Evolutionary conservation across 2,113 vertebrate species (phyloP), one percentile per base, ranked within the genome.

Genomic region (Maylandia zebra): DNA sequence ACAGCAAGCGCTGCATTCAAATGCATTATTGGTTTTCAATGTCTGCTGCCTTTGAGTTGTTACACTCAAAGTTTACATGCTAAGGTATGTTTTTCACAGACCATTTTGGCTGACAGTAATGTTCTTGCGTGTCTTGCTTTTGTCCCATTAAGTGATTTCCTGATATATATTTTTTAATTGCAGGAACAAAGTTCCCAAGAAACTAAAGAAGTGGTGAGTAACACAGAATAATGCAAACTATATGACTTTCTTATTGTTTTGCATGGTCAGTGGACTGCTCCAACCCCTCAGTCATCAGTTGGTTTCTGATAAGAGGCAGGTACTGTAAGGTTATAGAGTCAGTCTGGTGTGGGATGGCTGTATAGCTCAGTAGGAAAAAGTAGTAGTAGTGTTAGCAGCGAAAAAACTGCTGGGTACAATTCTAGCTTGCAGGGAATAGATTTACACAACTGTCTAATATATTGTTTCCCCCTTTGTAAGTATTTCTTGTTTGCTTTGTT

Each of bases 141-240:
- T 71, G 8, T 71, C 66, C 38, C 8, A 43, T 74, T 48, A 27
- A 87, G 59, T 90, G 61, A 83, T 85, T 50, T 69, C 41, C 55
- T 43, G 4, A 16, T 17, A 10, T 24, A 11, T 64, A 85, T 91
- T 79, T 64, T 27, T 94, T 81, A 24, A 48, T 92, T 91, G 81
- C 92, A 96, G 95, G 93, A 94, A 57, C 93, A 92, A 89, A 91
- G 93, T 83, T 36, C 93, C 80, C 95, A 95, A 88, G 95, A 93
- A 82, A 91, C 27, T 83, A 95, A 94, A 90, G 93, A 95, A 36
- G 94, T 93, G 94, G 95, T 95, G 89, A 95, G 95, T 95, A 78
- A 53, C 34, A 38, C 61, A 66, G 61, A 66, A 66, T 78, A 78
- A 78, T n/a, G 3, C 10, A 17, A 76, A 76, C 45, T 30, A 50